These are phyloP conservation scores for Anarrhichthys ocellatus DNA, from an alignment of 2,113 vertebrate genomes.

Conservation along the genomic window DNA sequence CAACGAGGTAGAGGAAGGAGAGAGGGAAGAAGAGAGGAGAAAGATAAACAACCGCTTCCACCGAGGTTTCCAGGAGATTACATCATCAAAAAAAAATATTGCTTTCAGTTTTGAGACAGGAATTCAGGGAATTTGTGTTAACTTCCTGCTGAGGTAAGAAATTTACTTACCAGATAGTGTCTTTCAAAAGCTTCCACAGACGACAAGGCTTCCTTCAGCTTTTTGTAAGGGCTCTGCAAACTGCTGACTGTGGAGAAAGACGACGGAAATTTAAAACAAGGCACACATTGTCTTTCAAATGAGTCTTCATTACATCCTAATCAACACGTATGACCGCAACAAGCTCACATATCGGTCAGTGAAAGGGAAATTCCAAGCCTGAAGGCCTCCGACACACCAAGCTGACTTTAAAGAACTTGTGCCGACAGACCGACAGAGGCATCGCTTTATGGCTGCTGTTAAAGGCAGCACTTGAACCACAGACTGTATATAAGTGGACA, in stretches of 20 bases:
- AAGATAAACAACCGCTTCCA: constrained; percentile 24
- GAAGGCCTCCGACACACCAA: neutral
- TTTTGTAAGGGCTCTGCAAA: constrained; percentile 97
- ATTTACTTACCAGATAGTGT: constrained; percentile 93
- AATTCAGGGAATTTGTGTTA: constrained; percentile 6
- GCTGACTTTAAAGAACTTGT: neutral
- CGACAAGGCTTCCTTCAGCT: constrained; percentile 96
- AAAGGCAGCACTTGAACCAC: neutral
- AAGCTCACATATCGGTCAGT: neutral
- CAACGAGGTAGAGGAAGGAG: neutral
- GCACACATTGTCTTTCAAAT: neutral
- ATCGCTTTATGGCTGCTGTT: neutral
- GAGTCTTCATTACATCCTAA: neutral
- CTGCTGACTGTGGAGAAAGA: constrained; percentile 86
- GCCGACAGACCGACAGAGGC: neutral
- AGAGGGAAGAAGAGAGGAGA: neutral
- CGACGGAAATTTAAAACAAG: neutral
- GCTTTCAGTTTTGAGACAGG: neutral
- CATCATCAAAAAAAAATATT: constrained; percentile 18
- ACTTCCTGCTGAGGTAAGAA: neutral
- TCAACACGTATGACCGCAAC: neutral
- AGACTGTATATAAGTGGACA: neutral
- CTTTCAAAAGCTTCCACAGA: constrained; percentile 97
- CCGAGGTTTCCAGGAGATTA: constrained; percentile 18
- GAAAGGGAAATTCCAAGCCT: neutral